Evolutionary conservation across 1,140 invertebrate genomes (phyloP).

Genomic region (Leptinotarsa lineolata): DNA sequence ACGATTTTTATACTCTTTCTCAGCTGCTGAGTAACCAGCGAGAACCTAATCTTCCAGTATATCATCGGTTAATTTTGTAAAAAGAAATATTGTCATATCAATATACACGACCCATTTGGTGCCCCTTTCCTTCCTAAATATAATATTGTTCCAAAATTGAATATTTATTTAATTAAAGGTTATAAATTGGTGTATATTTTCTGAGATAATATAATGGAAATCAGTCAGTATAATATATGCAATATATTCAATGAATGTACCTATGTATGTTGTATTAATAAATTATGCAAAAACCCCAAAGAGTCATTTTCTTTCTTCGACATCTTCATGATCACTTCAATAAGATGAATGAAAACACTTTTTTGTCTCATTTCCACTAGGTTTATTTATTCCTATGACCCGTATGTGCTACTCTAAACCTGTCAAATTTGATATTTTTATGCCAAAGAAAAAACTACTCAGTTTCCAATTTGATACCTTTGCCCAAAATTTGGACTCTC

Average conservation of each 20-base stretch:
- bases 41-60: conserved; percentile 48
- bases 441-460: no score
- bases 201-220: conserved; percentile 17
- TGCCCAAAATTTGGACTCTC: no score
- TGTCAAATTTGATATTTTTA: no score
- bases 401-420: no score
- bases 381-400: no score
- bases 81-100: conserved; percentile 14
- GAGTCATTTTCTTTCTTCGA: no score
- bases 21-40: conserved; percentile 49
- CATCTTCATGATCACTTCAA: no score
- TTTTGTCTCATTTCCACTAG: no score
- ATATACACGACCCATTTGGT: conserved; percentile 5
- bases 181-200: conserved; percentile 21
- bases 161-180: background rate
- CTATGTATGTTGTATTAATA: conserved; percentile 20
- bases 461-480: no score
- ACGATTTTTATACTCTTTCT: conserved; percentile 51
- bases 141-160: background rate
- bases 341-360: no score
- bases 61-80: conserved; percentile 42
- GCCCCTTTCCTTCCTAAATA: background rate
- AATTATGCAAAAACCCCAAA: conserved; percentile 9
- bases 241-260: conserved; percentile 25
- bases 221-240: conserved; percentile 27